Evolutionary conservation across 2,113 vertebrate genomes (phyloP), one percentile per base, ranked within the genome.

Genomic region (Zapornia atra): DNA sequence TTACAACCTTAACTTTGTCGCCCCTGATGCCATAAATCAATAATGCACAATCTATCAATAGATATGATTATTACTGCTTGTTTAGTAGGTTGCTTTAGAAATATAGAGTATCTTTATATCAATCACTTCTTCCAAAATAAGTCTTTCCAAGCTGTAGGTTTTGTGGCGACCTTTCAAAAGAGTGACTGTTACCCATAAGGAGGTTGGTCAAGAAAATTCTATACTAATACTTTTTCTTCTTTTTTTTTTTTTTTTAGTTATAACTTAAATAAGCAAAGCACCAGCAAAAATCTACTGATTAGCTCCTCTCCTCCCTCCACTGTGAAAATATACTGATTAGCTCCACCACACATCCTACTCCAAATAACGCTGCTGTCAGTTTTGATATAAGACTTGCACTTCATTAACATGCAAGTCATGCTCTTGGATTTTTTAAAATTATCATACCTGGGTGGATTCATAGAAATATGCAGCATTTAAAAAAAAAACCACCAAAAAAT

Each of bases 291-390:
- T 75, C 81, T 87, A 60, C 94, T 96, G 91, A 96, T 94, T 95
- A 96, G 69, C 34, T 96, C 61, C 44, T 95, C 69, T 92, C 73
- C 90, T 91, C 33, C 61, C 38, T 91, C 38, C 33, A 61, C 70
- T 6, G 3, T 89, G 86, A 94, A 94, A 96, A 97, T 89, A 72
- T 6, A 63, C 81, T 94, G 86, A 91, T 93, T 96, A 96, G 81
- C 92, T 96, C 44, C 77, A 88, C 65, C 81, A 84, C 73, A 82
- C 21, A 65, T 57, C 66, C 88, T 88, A 46, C 70, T 95, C 73
- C 70, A 96, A 96, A 95, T 89, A 96, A 76, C 8, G 25, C 36
- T 76, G 57, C 57, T 89, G 57, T 86, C 80, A 79, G 53, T 65
- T 94, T 89, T 85, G 65, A 73, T 93, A 14, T 15, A 82, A 87